Evolutionary conservation across 2,113 vertebrate genomes (phyloP).

Genomic region (Aramus guarauna): DNA sequence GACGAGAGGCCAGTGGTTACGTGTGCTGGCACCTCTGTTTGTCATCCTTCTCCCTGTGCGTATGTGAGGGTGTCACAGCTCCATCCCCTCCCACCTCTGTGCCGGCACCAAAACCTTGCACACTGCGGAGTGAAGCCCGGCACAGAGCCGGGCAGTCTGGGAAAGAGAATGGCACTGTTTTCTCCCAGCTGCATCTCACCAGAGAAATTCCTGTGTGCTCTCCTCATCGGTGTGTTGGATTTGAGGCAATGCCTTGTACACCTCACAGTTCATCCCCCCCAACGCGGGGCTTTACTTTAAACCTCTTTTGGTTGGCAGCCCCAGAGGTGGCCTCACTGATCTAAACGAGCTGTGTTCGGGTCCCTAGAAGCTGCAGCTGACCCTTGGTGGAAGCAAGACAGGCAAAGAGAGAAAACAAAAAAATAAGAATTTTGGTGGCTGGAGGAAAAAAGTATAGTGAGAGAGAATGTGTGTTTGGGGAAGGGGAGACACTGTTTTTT

Average conservation of each 20-base stretch:
- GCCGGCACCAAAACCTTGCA: neutral
- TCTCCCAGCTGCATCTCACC: neutral
- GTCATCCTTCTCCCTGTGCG: neutral
- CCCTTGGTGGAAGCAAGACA: neutral
- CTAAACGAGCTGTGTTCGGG: neutral
- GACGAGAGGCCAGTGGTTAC: neutral
- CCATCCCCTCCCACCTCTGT: neutral
- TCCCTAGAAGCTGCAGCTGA: neutral
- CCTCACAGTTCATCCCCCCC: neutral
- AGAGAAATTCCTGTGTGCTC: neutral
- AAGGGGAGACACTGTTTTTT: neutral
- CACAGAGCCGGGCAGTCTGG: neutral
- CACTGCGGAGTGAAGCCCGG: neutral
- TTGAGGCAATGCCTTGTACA: neutral
- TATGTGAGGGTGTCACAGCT: neutral
- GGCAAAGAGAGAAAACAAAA: neutral
- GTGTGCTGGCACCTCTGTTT: neutral
- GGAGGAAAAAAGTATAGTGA: neutral
- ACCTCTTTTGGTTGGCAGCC: neutral
- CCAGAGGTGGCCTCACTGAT: neutral
- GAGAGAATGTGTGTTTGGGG: neutral
- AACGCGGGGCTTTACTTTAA: neutral
- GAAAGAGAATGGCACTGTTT: neutral
- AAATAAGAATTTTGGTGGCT: neutral
- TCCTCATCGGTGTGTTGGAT: neutral